These are phyloP conservation scores for Gymnobelideus leadbeateri DNA, from an alignment of 2,113 vertebrate species.

Conservation along the genomic window DNA sequence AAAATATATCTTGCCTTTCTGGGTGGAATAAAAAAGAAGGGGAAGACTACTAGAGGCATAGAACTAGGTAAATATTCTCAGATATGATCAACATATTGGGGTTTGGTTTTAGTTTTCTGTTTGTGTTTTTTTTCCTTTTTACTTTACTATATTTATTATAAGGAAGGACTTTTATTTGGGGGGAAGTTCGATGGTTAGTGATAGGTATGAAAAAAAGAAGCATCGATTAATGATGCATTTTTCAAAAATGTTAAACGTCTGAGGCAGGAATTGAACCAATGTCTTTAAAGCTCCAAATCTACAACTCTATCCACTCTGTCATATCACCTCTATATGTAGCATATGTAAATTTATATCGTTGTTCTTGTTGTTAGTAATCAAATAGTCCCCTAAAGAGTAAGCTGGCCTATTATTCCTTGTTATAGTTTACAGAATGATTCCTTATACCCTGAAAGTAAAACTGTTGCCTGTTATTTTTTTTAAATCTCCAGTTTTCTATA, in stretches of 20 bases:
- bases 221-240: neutral
- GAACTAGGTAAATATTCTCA: neutral
- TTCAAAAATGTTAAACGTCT: neutral
- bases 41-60: neutral
- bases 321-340: neutral
- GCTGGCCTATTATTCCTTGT: neutral
- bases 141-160: neutral
- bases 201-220: neutral
- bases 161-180: neutral
- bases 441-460: neutral
- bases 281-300: neutral
- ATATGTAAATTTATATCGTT: neutral
- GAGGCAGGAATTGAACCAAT: neutral
- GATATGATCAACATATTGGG: neutral
- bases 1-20: neutral
- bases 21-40: neutral
- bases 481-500: constrained; percentile 27
- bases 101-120: too few relatives aligned
- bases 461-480: neutral
- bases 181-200: neutral
- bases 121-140: too few relatives aligned
- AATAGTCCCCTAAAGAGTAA: neutral
- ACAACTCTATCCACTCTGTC: neutral
- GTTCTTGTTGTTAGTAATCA: neutral
- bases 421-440: neutral